phyloP scores from a whole-genome alignment of 2,888 invertebrate genomes.

The Mylabris sibirica region DNA sequence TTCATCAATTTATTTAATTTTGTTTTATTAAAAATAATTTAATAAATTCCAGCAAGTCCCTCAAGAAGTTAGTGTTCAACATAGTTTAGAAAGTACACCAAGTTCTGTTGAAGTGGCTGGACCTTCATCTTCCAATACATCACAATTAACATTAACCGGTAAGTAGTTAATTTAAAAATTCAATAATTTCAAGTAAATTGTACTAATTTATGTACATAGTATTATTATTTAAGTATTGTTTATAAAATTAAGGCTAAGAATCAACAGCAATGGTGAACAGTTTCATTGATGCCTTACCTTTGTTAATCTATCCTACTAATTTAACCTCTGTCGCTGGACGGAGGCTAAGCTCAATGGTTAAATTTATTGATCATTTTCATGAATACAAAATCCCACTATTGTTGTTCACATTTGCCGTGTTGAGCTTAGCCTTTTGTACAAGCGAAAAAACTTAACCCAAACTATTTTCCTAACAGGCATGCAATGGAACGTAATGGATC shows the following conservation, averaged over 20 bases:
- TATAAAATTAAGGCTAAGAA: slow-evolving; percentile 51
- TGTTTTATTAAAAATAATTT: not conserved
- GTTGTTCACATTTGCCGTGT: slow-evolving; percentile 56
- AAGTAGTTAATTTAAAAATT: slow-evolving; percentile 18
- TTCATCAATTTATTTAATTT: slow-evolving; percentile 9
- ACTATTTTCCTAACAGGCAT: slow-evolving; percentile 66
- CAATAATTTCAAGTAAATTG: not conserved
- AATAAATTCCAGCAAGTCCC: slow-evolving; percentile 56
- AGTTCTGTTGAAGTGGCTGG: slow-evolving; percentile 54
- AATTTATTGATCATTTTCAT: slow-evolving; percentile 18
- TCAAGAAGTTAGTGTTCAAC: slow-evolving; percentile 54
- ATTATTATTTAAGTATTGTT: slow-evolving; percentile 20
- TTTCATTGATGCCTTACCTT: slow-evolving; percentile 24
- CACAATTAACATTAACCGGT: slow-evolving; percentile 50
- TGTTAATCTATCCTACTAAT: slow-evolving; percentile 13
- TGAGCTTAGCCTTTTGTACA: slow-evolving; percentile 57
- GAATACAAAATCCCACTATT: not conserved
- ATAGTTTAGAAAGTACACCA: slow-evolving; percentile 50
- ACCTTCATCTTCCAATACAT: slow-evolving; percentile 49
- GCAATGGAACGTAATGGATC: slow-evolving; percentile 84
- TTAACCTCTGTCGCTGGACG: slow-evolving; percentile 43
- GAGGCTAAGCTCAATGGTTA: slow-evolving; percentile 58
- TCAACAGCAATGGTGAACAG: slow-evolving; percentile 54
- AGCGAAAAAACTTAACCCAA: slow-evolving; percentile 24
- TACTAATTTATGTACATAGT: not conserved